phyloP scores from a whole-genome alignment of 2,888 invertebrate species.

The Thymelicus lineola region DNA sequence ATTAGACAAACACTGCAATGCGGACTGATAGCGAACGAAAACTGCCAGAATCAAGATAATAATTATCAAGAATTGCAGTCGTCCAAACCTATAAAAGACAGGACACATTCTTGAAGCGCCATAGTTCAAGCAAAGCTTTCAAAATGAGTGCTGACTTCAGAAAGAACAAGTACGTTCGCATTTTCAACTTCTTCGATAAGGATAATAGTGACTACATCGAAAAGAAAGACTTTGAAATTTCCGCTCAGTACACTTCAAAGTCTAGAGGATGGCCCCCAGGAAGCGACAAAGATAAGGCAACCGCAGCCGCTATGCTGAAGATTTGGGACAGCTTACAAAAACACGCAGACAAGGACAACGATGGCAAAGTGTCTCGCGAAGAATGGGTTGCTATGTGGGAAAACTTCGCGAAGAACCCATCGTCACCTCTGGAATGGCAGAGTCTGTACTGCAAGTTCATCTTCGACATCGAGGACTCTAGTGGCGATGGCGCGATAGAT shows the following conservation, averaged over 20 bases:
- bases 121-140: slow-evolving; percentile 47
- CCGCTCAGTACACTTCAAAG: slow-evolving; percentile 92
- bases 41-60: slow-evolving; percentile 29
- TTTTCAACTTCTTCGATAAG: slow-evolving; percentile 95
- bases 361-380: slow-evolving; percentile 93
- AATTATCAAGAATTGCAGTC: slow-evolving; percentile 26
- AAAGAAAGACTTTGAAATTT: slow-evolving; percentile 93
- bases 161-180: slow-evolving; percentile 93
- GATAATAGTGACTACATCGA: slow-evolving; percentile 95
- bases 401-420: slow-evolving; percentile 90
- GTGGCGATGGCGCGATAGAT: slow-evolving; percentile 91
- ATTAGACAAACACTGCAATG: slow-evolving; percentile 49
- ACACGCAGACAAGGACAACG: slow-evolving; percentile 93
- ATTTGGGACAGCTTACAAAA: slow-evolving; percentile 94
- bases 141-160: slow-evolving; percentile 92
- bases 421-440: slow-evolving; percentile 92
- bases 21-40: slow-evolving; percentile 50
- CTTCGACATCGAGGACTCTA: slow-evolving; percentile 94
- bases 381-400: slow-evolving; percentile 97
- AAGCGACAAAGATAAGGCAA: slow-evolving; percentile 89
- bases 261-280: slow-evolving; percentile 91
- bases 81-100: slow-evolving; percentile 34
- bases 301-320: slow-evolving; percentile 89
- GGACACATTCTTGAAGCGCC: slow-evolving; percentile 12
- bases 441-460: slow-evolving; percentile 93